Evolutionary conservation across 2,888 invertebrate genomes (phyloP).

Genomic region (Morpho deidamia): DNA sequence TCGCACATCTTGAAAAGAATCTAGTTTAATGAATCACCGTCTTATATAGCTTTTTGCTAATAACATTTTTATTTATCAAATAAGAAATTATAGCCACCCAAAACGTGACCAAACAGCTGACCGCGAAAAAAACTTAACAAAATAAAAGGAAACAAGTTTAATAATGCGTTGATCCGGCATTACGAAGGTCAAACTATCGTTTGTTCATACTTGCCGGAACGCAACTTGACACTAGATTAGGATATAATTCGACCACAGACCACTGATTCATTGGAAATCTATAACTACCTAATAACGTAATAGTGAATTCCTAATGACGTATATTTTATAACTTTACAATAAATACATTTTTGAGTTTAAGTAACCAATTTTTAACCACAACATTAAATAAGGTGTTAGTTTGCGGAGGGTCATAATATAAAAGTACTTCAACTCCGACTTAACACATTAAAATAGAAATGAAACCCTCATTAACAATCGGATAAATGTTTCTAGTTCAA

Average conservation of each 20-base stretch:
- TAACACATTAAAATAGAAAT: too few relatives aligned
- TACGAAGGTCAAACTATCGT: conserved; percentile 30
- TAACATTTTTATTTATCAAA: background rate
- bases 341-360: too few relatives aligned
- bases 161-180: conserved; percentile 28
- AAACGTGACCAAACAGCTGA: conserved; percentile 8
- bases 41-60: too few relatives aligned
- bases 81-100: background rate
- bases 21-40: too few relatives aligned
- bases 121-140: conserved; percentile 9
- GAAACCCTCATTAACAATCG: too few relatives aligned
- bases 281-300: conserved; percentile 15
- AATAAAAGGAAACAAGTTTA: conserved; percentile 18
- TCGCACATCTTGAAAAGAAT: too few relatives aligned
- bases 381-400: too few relatives aligned
- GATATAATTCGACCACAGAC: conserved; percentile 18
- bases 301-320: conserved; percentile 1
- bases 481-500: too few relatives aligned
- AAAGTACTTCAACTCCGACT: too few relatives aligned
- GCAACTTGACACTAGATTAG: conserved; percentile 16
- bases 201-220: conserved; percentile 24
- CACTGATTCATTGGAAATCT: conserved; percentile 25
- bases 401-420: too few relatives aligned
- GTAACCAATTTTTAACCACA: too few relatives aligned
- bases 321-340: too few relatives aligned